phyloP scores from a whole-genome alignment of 64 coral and sea anemone species.

The Astreopora myriophthalma region DNA sequence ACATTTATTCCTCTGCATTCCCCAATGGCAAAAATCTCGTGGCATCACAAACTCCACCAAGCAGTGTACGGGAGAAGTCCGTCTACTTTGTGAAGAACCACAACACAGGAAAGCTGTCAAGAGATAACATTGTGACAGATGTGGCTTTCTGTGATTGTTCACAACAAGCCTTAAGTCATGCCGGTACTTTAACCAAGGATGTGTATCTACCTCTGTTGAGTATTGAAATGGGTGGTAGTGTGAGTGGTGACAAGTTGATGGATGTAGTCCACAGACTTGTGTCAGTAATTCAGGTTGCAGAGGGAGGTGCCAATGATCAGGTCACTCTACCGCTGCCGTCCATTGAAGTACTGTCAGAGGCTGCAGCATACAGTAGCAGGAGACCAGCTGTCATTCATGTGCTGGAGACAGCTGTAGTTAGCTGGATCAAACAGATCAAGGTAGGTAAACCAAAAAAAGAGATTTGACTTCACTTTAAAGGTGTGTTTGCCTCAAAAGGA shows the following conservation, averaged over 20 bases:
- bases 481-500: no score
- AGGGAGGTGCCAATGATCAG: conserved; percentile 81
- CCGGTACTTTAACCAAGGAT: conserved; percentile 79
- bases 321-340: conserved; percentile 91
- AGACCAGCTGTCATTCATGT: conserved; percentile 98
- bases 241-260: conserved; percentile 98
- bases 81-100: conserved; percentile 90
- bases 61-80: conserved; percentile 76
- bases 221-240: conserved; percentile 97
- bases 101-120: conserved; percentile 80
- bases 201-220: conserved; percentile 97
- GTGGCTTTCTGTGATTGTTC: conserved; percentile 97
- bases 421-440: conserved; percentile 99
- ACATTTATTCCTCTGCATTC: conserved; percentile 64
- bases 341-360: conserved; percentile 97
- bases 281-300: conserved; percentile 81
- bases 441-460: neutral
- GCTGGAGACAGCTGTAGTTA: conserved; percentile 93
- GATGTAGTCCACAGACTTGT: conserved; percentile 95
- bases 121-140: conserved; percentile 92
- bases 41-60: conserved; percentile 80
- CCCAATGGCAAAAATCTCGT: conserved; percentile 68
- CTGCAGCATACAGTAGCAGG: conserved; percentile 94
- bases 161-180: conserved; percentile 69
- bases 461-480: neutral